phyloP scores from a whole-genome alignment of 1,140 invertebrate genomes.

The Anastatus disparis region DNA sequence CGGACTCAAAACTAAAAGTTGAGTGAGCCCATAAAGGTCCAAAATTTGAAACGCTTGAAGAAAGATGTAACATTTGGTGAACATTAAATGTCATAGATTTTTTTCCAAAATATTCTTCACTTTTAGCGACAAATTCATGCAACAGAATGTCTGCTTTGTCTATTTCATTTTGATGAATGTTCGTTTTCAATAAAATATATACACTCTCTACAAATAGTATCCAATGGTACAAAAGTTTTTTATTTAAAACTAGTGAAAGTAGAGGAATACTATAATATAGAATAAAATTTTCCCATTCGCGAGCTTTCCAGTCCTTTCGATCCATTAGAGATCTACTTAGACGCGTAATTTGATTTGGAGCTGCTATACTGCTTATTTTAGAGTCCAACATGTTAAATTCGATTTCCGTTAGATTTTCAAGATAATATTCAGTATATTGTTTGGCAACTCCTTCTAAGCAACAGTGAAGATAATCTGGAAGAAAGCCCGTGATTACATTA shows the following conservation, averaged over 20 bases:
- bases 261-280: not conserved
- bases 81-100: constrained; percentile 17
- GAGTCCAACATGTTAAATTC: not conserved
- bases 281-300: constrained; percentile 18
- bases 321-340: not conserved
- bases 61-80: not conserved
- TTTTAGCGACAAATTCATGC: not conserved
- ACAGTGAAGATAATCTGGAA: not conserved
- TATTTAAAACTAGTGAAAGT: not conserved
- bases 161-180: not conserved
- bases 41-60: not conserved
- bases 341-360: not conserved
- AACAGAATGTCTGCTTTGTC: not conserved
- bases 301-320: not conserved
- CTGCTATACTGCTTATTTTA: not conserved
- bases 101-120: not conserved
- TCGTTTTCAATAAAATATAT: constrained; percentile 1
- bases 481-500: not conserved
- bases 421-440: not conserved
- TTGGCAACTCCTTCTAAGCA: not conserved
- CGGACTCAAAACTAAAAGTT: constrained; percentile 1
- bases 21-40: not conserved
- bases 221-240: not conserved
- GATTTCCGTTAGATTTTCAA: not conserved
- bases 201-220: not conserved